A percentile compares a stretch with the other conserved stretches of the same genome.
These are phyloP conservation scores for Engraulis encrasicolus DNA, from an alignment of 2,113 vertebrate species.

Conservation along the genomic window DNA sequence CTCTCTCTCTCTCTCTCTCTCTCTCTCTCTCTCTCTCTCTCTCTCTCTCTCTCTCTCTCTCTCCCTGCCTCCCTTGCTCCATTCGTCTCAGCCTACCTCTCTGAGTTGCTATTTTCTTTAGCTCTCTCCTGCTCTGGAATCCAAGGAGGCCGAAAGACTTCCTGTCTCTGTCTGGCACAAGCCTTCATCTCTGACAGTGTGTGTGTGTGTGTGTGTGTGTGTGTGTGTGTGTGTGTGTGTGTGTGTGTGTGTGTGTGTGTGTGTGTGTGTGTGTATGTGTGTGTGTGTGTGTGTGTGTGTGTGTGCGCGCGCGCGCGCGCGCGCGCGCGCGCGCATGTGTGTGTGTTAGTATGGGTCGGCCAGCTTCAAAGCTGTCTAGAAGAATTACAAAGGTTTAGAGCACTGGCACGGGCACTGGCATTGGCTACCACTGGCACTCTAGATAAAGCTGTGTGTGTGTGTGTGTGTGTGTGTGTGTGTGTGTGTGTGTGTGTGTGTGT, in stretches of 20 bases:
- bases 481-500: too few relatives aligned
- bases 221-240: slow-evolving; percentile 8
- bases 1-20: neutral
- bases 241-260: neutral
- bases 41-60: neutral
- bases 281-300: too few relatives aligned
- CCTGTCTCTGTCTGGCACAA: neutral
- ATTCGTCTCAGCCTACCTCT: neutral
- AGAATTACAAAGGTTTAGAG: neutral
- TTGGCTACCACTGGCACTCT: neutral
- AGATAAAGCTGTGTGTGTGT: too few relatives aligned
- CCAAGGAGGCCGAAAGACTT: neutral
- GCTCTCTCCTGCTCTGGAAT: neutral
- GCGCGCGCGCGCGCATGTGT: too few relatives aligned
- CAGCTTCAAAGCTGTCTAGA: neutral
- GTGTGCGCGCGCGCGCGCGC: too few relatives aligned
- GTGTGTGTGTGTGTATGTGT: too few relatives aligned
- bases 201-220: slow-evolving; percentile 32
- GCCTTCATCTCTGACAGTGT: slow-evolving; percentile 7
- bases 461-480: too few relatives aligned
- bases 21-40: neutral
- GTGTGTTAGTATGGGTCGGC: too few relatives aligned
- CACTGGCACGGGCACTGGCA: neutral
- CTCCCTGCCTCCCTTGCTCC: neutral
- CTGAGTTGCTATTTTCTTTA: too few relatives aligned